Percentiles rank a stretch among this genome's conserved stretches.
Conservation (phyloP, 2,888 invertebrate species). For the Coronaproctus castanopsis region DNA sequence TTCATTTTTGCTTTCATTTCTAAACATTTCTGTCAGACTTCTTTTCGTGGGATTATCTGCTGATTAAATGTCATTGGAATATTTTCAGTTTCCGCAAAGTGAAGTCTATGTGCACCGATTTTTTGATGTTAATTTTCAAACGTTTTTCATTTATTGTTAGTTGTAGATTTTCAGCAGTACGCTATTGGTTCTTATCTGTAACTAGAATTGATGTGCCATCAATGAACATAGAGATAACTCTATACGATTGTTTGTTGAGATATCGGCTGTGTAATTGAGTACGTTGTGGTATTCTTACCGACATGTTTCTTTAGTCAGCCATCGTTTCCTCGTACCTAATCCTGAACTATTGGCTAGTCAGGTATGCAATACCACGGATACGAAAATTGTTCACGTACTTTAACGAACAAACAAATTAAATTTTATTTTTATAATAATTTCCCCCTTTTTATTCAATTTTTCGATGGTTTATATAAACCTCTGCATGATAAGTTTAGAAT, state of each 20-base stretch:
- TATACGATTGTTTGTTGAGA: background rate
- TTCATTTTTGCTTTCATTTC: background rate
- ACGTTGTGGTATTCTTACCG: no score
- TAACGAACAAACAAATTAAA: no score
- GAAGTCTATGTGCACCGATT: background rate
- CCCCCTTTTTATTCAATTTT: no score
- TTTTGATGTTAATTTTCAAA: background rate
- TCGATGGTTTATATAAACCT: no score
- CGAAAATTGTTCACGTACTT: no score
- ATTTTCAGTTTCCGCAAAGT: background rate
- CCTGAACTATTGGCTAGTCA: no score
- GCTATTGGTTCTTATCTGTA: background rate
- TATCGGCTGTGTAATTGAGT: background rate
- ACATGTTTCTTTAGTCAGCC: no score
- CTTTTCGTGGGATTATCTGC: background rate
- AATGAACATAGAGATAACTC: background rate
- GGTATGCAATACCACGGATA: no score
- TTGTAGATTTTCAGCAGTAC: background rate
- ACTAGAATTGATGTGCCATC: background rate
- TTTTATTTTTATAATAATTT: no score
- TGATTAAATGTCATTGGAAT: background rate
- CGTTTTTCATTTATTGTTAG: background rate
- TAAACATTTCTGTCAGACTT: background rate
- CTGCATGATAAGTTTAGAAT: no score
- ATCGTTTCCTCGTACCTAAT: no score